Evolutionary conservation across 2,888 invertebrate genomes (phyloP).

Genomic region (Galerucella pusilla): DNA sequence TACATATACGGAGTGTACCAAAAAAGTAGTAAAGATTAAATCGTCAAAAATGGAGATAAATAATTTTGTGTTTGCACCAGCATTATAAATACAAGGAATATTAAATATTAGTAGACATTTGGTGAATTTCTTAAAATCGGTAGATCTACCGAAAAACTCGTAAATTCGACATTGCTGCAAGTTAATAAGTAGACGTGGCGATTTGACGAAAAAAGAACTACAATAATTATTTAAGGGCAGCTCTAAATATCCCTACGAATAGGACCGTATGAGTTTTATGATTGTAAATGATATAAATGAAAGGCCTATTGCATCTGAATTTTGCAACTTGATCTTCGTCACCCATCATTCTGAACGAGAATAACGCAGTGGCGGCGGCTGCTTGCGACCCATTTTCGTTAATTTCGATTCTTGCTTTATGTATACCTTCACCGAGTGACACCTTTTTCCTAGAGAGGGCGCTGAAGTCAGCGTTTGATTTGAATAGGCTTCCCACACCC

Average conservation of each 20-base stretch:
- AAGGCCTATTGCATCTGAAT: slow-evolving; percentile 86
- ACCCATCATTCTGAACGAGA: slow-evolving; percentile 78
- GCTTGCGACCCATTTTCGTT: slow-evolving; percentile 89
- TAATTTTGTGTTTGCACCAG: too few species aligned
- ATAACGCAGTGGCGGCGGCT: slow-evolving; percentile 85
- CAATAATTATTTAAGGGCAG: not conserved
- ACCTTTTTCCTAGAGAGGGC: slow-evolving; percentile 66
- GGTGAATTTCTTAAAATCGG: not conserved
- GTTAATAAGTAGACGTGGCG: not conserved
- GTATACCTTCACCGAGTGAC: slow-evolving; percentile 71
- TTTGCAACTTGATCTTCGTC: slow-evolving; percentile 72
- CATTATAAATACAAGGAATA: too few species aligned
- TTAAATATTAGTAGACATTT: too few species aligned
- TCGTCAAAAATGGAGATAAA: too few species aligned
- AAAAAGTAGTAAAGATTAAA: too few species aligned
- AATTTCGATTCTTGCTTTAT: slow-evolving; percentile 86
- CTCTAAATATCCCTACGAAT: slow-evolving; percentile 70
- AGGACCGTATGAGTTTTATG: slow-evolving; percentile 72
- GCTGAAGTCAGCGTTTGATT: slow-evolving; percentile 67
- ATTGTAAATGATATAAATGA: slow-evolving; percentile 84
- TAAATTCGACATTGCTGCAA: not conserved
- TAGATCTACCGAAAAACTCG: slow-evolving; percentile 19
- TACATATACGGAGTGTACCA: too few species aligned
- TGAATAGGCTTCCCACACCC: slow-evolving; percentile 70
- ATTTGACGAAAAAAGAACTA: too few species aligned